Conservation (phyloP, 2,888 invertebrate genomes). For the Meganola albula region DNA sequence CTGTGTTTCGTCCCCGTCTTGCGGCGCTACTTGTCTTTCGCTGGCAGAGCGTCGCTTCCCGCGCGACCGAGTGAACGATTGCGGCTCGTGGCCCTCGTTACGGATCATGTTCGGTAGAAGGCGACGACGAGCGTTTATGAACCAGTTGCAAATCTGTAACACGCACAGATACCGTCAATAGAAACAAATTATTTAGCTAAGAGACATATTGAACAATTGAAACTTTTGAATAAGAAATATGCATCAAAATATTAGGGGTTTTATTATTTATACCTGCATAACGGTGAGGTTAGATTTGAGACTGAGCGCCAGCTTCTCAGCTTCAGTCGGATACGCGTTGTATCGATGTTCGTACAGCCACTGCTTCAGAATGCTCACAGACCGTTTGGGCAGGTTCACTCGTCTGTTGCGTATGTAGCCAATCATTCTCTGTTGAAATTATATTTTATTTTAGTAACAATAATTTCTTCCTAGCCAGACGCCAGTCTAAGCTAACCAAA, state of each 20-base stretch:
- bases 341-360: constrained; percentile 97
- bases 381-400: constrained; percentile 94
- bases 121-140: constrained; percentile 94
- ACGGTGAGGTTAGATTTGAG: constrained; percentile 92
- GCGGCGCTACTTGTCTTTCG: too few species aligned
- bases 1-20: too few species aligned
- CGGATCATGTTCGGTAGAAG: constrained; percentile 95
- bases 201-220: too few species aligned
- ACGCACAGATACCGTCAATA: too few species aligned
- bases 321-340: constrained; percentile 96
- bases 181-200: too few species aligned
- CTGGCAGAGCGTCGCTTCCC: too few species aligned
- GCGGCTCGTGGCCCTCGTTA: constrained; percentile 92
- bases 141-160: constrained; percentile 96
- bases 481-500: too few species aligned
- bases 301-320: constrained; percentile 90
- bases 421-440: too few species aligned
- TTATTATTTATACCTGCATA: constrained; percentile 90
- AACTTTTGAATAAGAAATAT: too few species aligned
- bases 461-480: too few species aligned
- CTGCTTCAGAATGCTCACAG: constrained; percentile 92
- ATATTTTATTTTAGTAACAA: too few species aligned
- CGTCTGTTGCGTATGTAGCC: constrained; percentile 86
- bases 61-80: constrained; percentile 94
- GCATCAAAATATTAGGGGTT: too few species aligned